Evolutionary conservation across 1,140 invertebrate genomes (phyloP).

Genomic region (Papilio dardanus): DNA sequence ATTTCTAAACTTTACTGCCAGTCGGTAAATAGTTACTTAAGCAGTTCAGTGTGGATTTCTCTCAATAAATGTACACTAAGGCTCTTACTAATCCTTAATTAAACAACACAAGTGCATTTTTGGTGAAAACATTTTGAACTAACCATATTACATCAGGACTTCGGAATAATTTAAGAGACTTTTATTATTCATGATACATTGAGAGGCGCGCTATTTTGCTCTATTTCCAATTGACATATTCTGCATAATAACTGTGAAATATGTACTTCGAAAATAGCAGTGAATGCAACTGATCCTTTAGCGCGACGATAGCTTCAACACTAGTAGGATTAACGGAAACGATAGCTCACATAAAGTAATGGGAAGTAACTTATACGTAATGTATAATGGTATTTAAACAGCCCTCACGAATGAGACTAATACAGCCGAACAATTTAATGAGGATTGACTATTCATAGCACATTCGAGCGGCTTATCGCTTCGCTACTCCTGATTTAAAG

Average conservation of each 20-base stretch:
- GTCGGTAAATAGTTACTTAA: neutral
- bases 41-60: neutral
- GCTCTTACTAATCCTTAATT: neutral
- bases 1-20: conserved; percentile 4
- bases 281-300: too few relatives aligned
- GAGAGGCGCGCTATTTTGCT: neutral
- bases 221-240: conserved; percentile 7
- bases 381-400: conserved; percentile 42
- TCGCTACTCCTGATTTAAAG: conserved; percentile 78
- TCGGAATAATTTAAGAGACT: conserved; percentile 28
- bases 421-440: conserved; percentile 81
- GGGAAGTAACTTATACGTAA: neutral
- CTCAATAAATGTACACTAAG: neutral
- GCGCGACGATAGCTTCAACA: too few relatives aligned
- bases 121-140: conserved; percentile 26
- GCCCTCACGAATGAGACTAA: conserved; percentile 73
- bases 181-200: conserved; percentile 23
- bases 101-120: neutral
- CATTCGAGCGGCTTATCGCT: conserved; percentile 77
- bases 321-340: neutral
- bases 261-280: neutral
- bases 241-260: neutral
- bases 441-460: conserved; percentile 81
- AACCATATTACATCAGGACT: neutral
- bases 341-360: neutral